Evolutionary conservation across 2,797 vertebrate species (phyloP).

Genomic region (Propithecus perrieri): DNA sequence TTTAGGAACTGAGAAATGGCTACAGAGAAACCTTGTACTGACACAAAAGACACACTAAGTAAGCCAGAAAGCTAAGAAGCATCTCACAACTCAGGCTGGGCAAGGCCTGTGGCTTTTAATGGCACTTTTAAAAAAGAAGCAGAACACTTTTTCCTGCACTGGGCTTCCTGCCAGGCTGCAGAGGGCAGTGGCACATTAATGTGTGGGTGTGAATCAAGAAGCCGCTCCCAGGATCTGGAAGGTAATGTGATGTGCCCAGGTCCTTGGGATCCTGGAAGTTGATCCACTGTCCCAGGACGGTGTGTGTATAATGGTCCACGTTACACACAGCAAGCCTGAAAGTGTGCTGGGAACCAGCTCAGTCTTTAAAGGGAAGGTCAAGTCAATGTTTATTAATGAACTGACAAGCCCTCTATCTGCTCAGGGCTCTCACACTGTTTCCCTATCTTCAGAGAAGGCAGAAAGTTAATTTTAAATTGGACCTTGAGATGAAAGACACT

Average conservation of each 20-base stretch:
- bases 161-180: conserved; percentile 41
- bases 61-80: neutral
- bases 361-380: conserved; percentile 2
- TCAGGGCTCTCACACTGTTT: conserved; percentile 26
- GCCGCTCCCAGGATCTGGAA: neutral
- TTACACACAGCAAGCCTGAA: neutral
- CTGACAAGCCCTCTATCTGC: conserved; percentile 3
- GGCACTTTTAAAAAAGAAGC: conserved; percentile 32
- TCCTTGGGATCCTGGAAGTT: neutral
- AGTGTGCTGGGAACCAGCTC: neutral
- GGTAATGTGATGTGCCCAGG: neutral
- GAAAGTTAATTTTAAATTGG: conserved; percentile 63
- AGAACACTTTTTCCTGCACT: neutral
- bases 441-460: conserved; percentile 62
- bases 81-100: neutral
- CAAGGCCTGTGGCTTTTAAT: neutral
- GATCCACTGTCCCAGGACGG: neutral
- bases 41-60: neutral
- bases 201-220: neutral
- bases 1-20: neutral
- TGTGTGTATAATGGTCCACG: neutral
- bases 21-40: neutral
- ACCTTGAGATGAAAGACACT: neutral
- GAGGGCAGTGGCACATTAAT: neutral
- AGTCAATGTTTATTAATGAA: conserved; percentile 32